These are phyloP conservation scores for Corticium candelabrum DNA, from an alignment of 37 sponge, comb jelly and placozoan genomes.

Conservation along the genomic window DNA sequence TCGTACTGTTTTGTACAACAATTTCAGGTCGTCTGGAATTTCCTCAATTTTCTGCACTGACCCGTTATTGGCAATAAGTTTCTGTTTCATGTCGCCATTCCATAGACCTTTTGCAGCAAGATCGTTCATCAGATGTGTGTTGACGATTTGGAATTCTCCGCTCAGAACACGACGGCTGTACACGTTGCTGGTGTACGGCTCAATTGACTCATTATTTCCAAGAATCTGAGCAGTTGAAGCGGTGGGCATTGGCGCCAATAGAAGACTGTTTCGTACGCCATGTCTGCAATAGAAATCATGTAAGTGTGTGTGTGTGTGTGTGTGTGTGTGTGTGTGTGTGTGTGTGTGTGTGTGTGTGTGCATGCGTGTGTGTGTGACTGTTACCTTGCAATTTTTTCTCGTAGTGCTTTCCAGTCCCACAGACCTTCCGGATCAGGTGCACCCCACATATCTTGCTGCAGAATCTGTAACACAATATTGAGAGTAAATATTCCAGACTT, in stretches of 20 bases:
- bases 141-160: conserved; percentile 88
- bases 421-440: conserved; percentile 72
- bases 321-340: no score
- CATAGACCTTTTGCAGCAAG: conserved; percentile 78
- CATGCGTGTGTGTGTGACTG: no score
- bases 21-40: conserved; percentile 81
- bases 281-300: conserved; percentile 28
- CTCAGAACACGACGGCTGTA: conserved; percentile 86
- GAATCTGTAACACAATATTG: conserved; percentile 29
- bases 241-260: conserved; percentile 98
- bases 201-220: conserved; percentile 98
- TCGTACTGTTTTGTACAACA: conserved; percentile 93
- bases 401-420: conserved; percentile 87
- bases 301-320: neutral
- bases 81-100: conserved; percentile 83
- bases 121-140: conserved; percentile 91
- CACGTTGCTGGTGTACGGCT: conserved; percentile 98
- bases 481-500: neutral
- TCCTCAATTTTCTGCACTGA: conserved; percentile 86
- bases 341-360: no score
- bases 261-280: conserved; percentile 90
- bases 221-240: conserved; percentile 99
- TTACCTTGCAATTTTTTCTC: conserved; percentile 71
- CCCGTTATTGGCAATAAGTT: conserved; percentile 92
- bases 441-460: conserved; percentile 97